phyloP scores from a whole-genome alignment of 2,113 vertebrate genomes.

The Xiphias gladius region DNA sequence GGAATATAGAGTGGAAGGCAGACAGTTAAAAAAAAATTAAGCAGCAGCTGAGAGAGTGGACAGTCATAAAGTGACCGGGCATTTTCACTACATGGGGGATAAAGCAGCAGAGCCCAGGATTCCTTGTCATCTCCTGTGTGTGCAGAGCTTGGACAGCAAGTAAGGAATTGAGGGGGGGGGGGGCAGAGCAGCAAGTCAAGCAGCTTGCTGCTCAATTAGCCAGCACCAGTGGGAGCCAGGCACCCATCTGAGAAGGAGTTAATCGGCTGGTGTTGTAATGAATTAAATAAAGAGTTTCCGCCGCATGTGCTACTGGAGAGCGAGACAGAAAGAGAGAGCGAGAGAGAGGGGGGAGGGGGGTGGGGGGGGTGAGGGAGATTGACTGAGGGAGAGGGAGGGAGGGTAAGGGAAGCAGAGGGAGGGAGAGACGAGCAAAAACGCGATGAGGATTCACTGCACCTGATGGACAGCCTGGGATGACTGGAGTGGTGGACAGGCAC shows the following conservation, averaged over 20 bases:
- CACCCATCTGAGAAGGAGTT: constrained; percentile 80
- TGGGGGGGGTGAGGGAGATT: neutral
- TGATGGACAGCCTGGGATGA: constrained; percentile 80
- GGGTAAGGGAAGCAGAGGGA: constrained; percentile 52
- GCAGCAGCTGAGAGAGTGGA: constrained; percentile 12
- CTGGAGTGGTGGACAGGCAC: constrained; percentile 76
- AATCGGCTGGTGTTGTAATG: constrained; percentile 86
- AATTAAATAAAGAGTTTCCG: constrained; percentile 86
- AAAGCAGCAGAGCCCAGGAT: constrained; percentile 57
- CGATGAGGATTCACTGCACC: constrained; percentile 79
- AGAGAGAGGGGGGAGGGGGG: constrained; percentile 1
- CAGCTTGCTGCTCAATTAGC: constrained; percentile 81
- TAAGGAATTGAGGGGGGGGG: constrained; percentile 25
- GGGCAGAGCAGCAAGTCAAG: constrained; percentile 61
- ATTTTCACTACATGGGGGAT: constrained; percentile 45
- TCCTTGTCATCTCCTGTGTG: constrained; percentile 62
- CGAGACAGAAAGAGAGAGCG: constrained; percentile 42
- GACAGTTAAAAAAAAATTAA: neutral
- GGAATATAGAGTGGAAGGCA: constrained; percentile 7
- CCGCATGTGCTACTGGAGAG: constrained; percentile 79
- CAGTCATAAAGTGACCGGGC: constrained; percentile 59
- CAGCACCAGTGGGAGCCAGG: constrained; percentile 74
- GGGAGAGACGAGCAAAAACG: constrained; percentile 64
- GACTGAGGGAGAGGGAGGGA: constrained; percentile 58
- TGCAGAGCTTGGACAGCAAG: constrained; percentile 62